Percentiles rank a stretch among this genome's conserved stretches.
Conservation (phyloP, 2,113 vertebrate species). For the Crotophaga sulcirostris region DNA sequence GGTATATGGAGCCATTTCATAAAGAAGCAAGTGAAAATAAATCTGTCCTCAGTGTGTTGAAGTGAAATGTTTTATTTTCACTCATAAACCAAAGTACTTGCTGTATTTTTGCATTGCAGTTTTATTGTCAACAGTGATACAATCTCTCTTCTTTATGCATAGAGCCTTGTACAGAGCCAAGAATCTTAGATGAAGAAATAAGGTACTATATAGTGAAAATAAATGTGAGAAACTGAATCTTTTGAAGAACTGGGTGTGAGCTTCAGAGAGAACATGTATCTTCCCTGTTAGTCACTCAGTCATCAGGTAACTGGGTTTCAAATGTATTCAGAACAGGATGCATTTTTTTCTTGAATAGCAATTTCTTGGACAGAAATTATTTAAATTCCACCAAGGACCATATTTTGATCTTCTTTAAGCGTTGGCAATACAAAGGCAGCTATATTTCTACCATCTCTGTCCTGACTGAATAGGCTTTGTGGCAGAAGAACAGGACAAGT, state of each 20-base stretch:
- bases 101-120: constrained; percentile 59
- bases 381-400: not conserved
- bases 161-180: not conserved
- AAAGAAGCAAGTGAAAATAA: constrained; percentile 52
- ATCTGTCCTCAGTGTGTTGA: constrained; percentile 47
- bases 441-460: not conserved
- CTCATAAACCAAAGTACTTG: constrained; percentile 60
- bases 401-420: not conserved
- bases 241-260: constrained; percentile 3
- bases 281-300: not conserved
- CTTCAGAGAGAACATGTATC: not conserved
- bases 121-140: constrained; percentile 60
- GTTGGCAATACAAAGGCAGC: not conserved
- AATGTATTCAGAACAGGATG: not conserved
- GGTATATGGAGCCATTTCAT: constrained; percentile 24
- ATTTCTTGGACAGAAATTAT: not conserved
- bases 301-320: not conserved
- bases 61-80: constrained; percentile 58
- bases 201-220: constrained; percentile 1
- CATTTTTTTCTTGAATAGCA: not conserved
- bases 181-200: not conserved
- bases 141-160: constrained; percentile 18
- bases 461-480: not conserved
- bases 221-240: not conserved
- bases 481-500: not conserved